Evolutionary conservation across 2,113 vertebrate genomes (phyloP).

Genomic region (Chaetorhynchus papuensis): DNA sequence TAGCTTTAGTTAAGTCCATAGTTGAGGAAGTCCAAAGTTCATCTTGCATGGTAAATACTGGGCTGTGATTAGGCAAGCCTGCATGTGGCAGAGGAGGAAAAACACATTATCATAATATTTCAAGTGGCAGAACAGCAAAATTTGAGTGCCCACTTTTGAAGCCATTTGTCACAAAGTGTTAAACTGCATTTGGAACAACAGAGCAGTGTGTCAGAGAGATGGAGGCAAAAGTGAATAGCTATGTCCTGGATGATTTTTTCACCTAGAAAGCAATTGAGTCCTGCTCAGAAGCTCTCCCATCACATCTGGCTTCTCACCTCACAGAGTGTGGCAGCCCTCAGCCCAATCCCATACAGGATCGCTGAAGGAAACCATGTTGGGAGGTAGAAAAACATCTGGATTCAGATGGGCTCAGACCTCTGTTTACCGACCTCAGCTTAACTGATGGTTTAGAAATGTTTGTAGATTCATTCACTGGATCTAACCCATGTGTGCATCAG

Average conservation of each 20-base stretch:
- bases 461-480: not conserved
- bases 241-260: not conserved
- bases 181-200: not conserved
- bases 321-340: not conserved
- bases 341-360: not conserved
- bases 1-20: not conserved
- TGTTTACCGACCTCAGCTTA: not conserved
- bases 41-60: not conserved
- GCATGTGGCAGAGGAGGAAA: not conserved
- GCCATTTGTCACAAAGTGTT: not conserved
- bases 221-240: not conserved
- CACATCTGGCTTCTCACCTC: not conserved
- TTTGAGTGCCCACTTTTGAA: not conserved
- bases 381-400: not conserved
- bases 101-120: not conserved
- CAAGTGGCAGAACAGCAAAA: not conserved
- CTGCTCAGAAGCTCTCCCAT: not conserved
- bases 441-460: not conserved
- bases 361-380: not conserved
- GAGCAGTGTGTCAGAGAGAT: not conserved
- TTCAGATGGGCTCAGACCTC: not conserved
- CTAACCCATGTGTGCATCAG: not conserved
- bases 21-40: not conserved
- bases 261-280: not conserved
- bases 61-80: not conserved